Base-by-base conservation (phyloP, 1,140 invertebrate genomes). In the Drosophila kepulauana region DNA sequence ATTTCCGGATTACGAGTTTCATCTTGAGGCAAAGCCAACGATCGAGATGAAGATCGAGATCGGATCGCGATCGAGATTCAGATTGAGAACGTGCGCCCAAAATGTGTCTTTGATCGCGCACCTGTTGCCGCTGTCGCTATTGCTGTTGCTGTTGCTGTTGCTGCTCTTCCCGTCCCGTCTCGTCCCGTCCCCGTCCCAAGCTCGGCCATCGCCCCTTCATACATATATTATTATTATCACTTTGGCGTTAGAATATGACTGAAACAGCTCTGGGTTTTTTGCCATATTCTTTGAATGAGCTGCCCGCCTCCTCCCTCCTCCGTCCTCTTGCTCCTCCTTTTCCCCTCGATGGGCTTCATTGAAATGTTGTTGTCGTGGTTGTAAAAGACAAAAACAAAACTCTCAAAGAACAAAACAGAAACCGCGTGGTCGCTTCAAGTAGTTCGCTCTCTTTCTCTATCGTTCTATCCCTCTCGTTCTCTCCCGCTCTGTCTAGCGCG, bases 261-360 rank as follows among this genome's bases (percentile, higher is more conserved):
- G 84, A 87, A 88, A 80, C 16, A 25, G 57, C 52, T 62, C 7
- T 87, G 82, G 82, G 82, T 87, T 87, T 87, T 87, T 87, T 88
- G 79, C 69, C 77, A 65, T 43, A 13, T 88, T 85, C 80, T 87
- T 87, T 87, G 85, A 87, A 87, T 87, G 82, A 71, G 15, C 48
- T 28, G 10, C 10, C 11, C 48, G 11, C 46, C 48, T 11, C 10
- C 2, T 7, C 30, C 20, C 16, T 20, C 20, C 2, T 20, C 20
- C 20, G 2, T 20, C 20, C 20, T 20, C 20, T 25, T 25, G 20
- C 20, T 4, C 20, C 20, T 3, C 20, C 20, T 3, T 10, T 20
- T 5, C 33, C 11, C 16, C 16, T 6, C 43, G 25, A 45, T 49
- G 62, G 69, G 75, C 45, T 77, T 64, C 81, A 82, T 82, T 82